A percentile compares a stretch with the other conserved stretches of the same genome.
phyloP scores from a whole-genome alignment of 2,797 vertebrate genomes.

The Xenops minutus region DNA sequence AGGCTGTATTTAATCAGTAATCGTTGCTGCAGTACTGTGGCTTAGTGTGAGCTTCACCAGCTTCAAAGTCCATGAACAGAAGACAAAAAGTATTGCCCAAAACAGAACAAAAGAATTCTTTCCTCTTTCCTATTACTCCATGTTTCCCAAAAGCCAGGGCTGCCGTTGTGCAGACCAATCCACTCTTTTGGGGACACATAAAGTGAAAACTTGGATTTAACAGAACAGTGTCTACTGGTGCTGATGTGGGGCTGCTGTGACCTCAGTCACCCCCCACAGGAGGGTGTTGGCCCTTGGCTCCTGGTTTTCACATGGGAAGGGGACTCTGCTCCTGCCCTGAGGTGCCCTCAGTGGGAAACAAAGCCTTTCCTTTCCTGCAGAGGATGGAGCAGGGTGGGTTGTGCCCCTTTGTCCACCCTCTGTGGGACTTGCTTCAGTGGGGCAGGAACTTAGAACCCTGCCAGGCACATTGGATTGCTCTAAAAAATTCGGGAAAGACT shows the following conservation, averaged over 20 bases:
- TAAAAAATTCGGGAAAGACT: neutral
- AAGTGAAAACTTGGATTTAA: neutral
- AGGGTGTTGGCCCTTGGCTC: neutral
- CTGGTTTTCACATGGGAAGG: fast-evolving
- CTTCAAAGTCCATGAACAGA: neutral
- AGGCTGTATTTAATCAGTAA: neutral
- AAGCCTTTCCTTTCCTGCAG: neutral
- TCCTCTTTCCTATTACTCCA: neutral
- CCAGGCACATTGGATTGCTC: neutral
- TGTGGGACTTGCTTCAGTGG: neutral
- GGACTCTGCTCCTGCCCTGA: neutral
- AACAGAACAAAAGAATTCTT: neutral
- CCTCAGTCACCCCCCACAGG: fast-evolving
- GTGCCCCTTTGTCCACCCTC: neutral
- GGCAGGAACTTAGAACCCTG: neutral
- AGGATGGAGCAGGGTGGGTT: neutral
- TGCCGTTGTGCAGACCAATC: neutral
- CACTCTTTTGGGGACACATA: neutral
- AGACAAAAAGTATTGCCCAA: neutral
- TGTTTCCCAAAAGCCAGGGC: neutral
- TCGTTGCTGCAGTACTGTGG: neutral
- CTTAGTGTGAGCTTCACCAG: neutral
- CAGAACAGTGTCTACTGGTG: neutral
- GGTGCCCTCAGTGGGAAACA: neutral
- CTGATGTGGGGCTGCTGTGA: neutral